These are phyloP conservation scores for Tragelaphus strepsiceros DNA, from an alignment of 2,113 vertebrate genomes.

Conservation along the genomic window DNA sequence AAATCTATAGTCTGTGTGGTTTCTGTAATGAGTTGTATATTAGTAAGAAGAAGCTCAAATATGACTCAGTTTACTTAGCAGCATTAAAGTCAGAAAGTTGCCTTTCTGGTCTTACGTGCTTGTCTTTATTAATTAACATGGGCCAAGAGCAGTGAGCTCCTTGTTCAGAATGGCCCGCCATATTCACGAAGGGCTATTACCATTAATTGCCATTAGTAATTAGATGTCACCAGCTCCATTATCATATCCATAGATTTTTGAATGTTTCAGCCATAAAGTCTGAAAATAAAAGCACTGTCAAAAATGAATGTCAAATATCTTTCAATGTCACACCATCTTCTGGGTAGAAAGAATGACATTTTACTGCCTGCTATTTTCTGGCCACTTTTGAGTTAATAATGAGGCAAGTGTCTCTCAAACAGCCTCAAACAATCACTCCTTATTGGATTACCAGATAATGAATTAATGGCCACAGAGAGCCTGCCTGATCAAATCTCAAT, in stretches of 20 bases:
- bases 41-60: not conserved
- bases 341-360: not conserved
- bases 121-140: conserved; percentile 19
- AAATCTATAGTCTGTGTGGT: not conserved
- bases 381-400: conserved; percentile 70
- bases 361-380: conserved; percentile 18
- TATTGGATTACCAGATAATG: conserved; percentile 71
- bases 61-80: conserved; percentile 43
- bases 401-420: conserved; percentile 63
- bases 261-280: conserved; percentile 21
- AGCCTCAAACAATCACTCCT: conserved; percentile 73
- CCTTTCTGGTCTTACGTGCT: not conserved
- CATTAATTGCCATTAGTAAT: conserved; percentile 62
- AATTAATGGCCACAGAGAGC: conserved; percentile 66
- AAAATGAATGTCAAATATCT: not conserved
- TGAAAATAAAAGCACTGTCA: not conserved
- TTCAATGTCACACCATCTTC: conserved; percentile 32
- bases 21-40: not conserved
- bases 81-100: not conserved
- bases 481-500: conserved; percentile 65
- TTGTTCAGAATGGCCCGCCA: not conserved
- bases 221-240: conserved; percentile 45
- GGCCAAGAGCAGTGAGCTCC: conserved; percentile 14
- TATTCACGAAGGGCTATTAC: conserved; percentile 39
- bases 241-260: conserved; percentile 22